Base-by-base conservation (phyloP, 2,797 vertebrate species). In the Podargus strigoides region DNA sequence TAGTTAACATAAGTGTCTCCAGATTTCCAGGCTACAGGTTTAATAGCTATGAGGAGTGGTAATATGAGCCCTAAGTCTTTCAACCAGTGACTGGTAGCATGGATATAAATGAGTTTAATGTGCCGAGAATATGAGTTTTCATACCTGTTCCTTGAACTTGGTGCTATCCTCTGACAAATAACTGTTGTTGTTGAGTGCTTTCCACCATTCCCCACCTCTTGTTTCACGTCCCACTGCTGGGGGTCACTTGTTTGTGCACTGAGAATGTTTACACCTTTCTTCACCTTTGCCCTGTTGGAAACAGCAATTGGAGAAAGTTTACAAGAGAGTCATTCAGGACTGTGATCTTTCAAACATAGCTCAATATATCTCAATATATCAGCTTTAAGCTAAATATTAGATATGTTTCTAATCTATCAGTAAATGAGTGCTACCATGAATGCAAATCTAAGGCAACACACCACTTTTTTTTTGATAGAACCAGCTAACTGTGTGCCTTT, bases 211-310 rank as follows among this genome's bases (percentile, higher is more conserved):
- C 98, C 98, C 93, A 98, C 97, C 44, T 99, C 99, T 93, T 99
- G 99, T 56, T 98, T 98, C 30, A 99, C 97, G 2, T 98, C 98
- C 99, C 99, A 99, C 95, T 98, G 98, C 34, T 94, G 97, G 4
- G 99, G 98, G 96, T 99, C 99, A 12, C 98, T 98, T 50, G 98
- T 98, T 93, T 98, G 98, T 2, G 98, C 98, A 0, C 98, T 98
- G 14, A 99, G 98, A 62, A 99, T 98, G 19, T 98, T 98, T 87
- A 99, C 98, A 1, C 99, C 99, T 77, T 99, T 99, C 98, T 98
- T 99, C 97, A 99, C 98, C 97, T 99, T 99, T 78, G 99, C 99
- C 96, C 99, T 99, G 98, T 78, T 84, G 93, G 32, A 47, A 93
- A 96, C 5, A 86, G 69, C 42, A 64, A n/a, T 7, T 12, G 75